Evolutionary conservation across 2,888 invertebrate genomes (phyloP).

Genomic region (Phortica okadai): DNA sequence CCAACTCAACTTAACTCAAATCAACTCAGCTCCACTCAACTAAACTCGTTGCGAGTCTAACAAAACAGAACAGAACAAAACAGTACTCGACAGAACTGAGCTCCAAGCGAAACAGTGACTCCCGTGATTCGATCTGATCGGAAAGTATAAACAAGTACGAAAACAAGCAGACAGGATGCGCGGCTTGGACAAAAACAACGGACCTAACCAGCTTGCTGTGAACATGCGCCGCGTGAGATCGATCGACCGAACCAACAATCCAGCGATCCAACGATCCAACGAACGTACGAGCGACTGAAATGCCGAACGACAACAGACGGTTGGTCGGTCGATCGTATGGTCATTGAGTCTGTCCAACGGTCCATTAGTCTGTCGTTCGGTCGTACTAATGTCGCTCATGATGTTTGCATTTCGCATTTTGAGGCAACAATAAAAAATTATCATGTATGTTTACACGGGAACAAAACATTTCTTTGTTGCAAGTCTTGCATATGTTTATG

Average conservation of each 20-base stretch:
- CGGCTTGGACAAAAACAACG: conserved; percentile 33
- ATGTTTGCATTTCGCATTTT: conserved; percentile 39
- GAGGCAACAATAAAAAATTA: conserved; percentile 54
- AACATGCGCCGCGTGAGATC: conserved; percentile 37
- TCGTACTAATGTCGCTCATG: conserved; percentile 30
- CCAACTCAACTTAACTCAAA: neutral
- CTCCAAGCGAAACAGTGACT: conserved; percentile 15
- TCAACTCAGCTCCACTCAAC: neutral
- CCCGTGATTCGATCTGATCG: conserved; percentile 32
- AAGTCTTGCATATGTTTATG: conserved; percentile 22
- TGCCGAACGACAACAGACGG: conserved; percentile 46
- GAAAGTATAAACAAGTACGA: conserved; percentile 27
- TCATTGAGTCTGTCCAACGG: conserved; percentile 45
- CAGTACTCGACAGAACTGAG: neutral
- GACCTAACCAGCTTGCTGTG: conserved; percentile 57
- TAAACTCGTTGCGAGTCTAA: neutral
- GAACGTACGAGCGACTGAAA: conserved; percentile 63
- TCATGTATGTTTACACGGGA: conserved; percentile 66
- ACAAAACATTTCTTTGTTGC: conserved; percentile 52
- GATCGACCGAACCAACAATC: conserved; percentile 47
- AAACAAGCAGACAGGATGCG: conserved; percentile 29
- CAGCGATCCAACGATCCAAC: conserved; percentile 34
- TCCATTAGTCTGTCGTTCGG: conserved; percentile 32
- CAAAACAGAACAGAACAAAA: neutral
- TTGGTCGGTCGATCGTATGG: conserved; percentile 24